Percentiles rank a stretch among this genome's conserved stretches.
Evolutionary conservation across 2,888 invertebrate species (phyloP).

Genomic region (Spilarctia lutea): DNA sequence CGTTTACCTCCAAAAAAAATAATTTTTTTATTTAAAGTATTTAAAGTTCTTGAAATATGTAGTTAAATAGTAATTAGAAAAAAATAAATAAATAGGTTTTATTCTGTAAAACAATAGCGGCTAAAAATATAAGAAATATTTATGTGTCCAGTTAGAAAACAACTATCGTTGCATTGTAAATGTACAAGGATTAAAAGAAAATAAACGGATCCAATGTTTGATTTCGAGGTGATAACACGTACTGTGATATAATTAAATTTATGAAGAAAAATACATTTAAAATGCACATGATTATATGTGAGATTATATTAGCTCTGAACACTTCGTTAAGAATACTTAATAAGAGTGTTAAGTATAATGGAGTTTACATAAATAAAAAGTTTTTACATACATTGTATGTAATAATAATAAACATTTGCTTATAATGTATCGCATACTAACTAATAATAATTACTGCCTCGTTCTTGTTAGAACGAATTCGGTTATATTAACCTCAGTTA

Average conservation of each 20-base stretch:
- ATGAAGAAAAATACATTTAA: constrained; percentile 25
- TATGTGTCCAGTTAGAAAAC: neutral
- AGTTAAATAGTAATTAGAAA: neutral
- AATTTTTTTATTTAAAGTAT: neutral
- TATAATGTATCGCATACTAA: constrained; percentile 28
- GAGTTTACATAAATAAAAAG: constrained; percentile 36
- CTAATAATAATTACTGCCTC: constrained; percentile 3
- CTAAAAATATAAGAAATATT: neutral
- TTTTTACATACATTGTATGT: constrained; percentile 49
- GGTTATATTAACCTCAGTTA: neutral
- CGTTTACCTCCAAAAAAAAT: neutral
- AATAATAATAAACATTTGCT: constrained; percentile 31
- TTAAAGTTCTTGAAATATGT: too few species aligned
- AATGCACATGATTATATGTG: constrained; percentile 42
- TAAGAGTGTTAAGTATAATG: constrained; percentile 38
- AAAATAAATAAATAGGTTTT: neutral
- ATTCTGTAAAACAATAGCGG: neutral
- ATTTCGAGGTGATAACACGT: constrained; percentile 10
- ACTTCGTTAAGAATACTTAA: constrained; percentile 48
- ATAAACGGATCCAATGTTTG: neutral
- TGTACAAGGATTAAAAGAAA: constrained; percentile 5
- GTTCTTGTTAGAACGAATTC: neutral
- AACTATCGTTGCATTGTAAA: neutral
- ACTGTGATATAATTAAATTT: constrained; percentile 11
- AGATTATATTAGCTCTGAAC: constrained; percentile 49